Base-by-base conservation (phyloP, 1,140 invertebrate genomes). In the Ips typographus region DNA sequence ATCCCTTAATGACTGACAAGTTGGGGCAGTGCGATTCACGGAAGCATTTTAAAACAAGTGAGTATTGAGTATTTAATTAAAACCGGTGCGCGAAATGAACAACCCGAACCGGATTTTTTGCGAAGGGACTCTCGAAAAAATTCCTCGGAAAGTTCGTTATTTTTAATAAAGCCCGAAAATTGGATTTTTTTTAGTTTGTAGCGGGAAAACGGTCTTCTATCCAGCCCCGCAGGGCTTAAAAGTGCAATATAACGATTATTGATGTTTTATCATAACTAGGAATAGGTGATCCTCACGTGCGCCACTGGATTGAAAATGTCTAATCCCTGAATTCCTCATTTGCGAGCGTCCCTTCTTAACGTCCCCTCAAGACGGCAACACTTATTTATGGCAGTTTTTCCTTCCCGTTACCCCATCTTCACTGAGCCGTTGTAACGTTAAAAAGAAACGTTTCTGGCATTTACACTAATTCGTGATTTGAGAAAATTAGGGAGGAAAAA, bases 371-470 rank as follows among this genome's bases (percentile, higher is more conserved):
- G 65, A 68, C 61, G 65, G 22, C 22, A 68, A 68, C 38, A 68
- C 59, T 62, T 68, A 62, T 68, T 68, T 68, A 68, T 68, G 65
- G 58, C 65, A 61, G 52, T 68, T 68, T 68, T 68, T 68, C 51
- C 59, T 53, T 40, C 44, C 57, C 4, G 44, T 65, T 42, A n/a
- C n/a, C 63, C 47, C 22, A 22, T 22, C 44, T 42, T 68, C 7
- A 37, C 36, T 62, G 60, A 68, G 60, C 60, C 67, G 66, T 44
- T 68, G 58, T 68, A 68, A 41, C 67, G 55, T 52, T 68, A 47
- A 68, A 68, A 68, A 68, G 67, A 63, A 68, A 68, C 65, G 65
- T 68, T 68, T 68, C 65, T 52, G 65, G 65, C 65, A 68, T 68
- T 68, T 59, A 59, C 65, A 60, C 57, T 68, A 68, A 68, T 68